Percentiles rank a stretch among this genome's conserved stretches.
These are phyloP conservation scores for Chaitophorus viminalis DNA, from an alignment of 2,888 invertebrate species.

Conservation along the genomic window DNA sequence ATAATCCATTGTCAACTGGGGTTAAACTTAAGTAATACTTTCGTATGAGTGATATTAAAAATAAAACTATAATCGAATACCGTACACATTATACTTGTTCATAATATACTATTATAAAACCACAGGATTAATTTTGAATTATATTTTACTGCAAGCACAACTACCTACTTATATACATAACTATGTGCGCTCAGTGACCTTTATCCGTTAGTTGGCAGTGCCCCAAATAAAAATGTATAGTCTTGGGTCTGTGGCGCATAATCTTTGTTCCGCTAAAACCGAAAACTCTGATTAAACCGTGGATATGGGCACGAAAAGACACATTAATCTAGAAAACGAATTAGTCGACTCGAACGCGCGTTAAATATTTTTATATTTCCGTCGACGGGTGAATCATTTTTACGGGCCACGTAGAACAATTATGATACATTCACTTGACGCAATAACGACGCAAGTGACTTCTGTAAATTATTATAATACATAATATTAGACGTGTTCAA, in stretches of 20 bases:
- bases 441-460: neutral
- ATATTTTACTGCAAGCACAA: neutral
- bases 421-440: neutral
- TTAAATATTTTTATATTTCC: neutral
- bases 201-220: neutral
- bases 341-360: neutral
- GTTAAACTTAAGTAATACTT: neutral
- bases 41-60: neutral
- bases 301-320: neutral
- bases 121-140: neutral
- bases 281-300: neutral
- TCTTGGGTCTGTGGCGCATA: neutral
- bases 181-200: neutral
- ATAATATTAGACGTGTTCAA: neutral
- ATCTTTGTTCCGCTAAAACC: neutral
- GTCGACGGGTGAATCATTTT: neutral
- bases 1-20: neutral
- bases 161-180: neutral
- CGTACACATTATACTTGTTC: neutral
- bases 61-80: neutral
- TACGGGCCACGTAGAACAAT: neutral
- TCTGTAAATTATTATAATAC: neutral
- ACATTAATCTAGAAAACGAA: neutral
- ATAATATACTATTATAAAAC: neutral
- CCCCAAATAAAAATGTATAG: neutral